phyloP scores from a whole-genome alignment of 2,113 vertebrate genomes.

The Suncus etruscus region DNA sequence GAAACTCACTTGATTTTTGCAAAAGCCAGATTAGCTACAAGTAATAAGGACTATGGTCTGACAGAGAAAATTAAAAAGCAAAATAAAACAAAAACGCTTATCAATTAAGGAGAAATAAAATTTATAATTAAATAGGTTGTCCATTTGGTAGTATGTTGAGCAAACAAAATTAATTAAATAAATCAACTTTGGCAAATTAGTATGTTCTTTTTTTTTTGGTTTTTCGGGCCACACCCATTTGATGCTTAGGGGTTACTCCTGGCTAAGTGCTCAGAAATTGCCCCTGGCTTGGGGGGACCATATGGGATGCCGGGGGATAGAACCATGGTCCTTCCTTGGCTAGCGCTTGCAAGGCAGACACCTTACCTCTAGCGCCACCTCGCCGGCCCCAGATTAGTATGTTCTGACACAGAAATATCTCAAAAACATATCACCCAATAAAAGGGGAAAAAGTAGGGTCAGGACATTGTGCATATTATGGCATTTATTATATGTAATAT shows the following conservation, averaged over 20 bases:
- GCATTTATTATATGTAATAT: no score
- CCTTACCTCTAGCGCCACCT: no score
- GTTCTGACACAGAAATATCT: conserved; percentile 3
- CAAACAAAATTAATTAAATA: not conserved
- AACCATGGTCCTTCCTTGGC: no score
- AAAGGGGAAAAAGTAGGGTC: not conserved
- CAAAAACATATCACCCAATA: not conserved
- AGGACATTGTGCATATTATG: not conserved
- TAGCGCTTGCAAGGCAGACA: no score
- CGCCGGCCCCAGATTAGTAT: not conserved
- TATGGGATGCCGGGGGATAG: no score
- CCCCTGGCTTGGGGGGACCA: no score
- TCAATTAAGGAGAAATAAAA: not conserved
- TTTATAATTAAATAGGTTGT: not conserved
- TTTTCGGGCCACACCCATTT: no score
- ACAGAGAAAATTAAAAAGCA: not conserved
- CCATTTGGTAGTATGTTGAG: not conserved
- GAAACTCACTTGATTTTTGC: not conserved
- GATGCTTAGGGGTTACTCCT: no score
- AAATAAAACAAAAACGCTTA: conserved; percentile 8
- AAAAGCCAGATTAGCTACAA: not conserved
- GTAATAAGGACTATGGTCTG: not conserved
- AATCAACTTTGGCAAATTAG: not conserved
- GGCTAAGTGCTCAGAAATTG: no score
- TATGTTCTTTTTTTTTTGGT: no score